These are phyloP conservation scores for Pterois miles DNA, from an alignment of 2,797 vertebrate species.

Conservation along the genomic window DNA sequence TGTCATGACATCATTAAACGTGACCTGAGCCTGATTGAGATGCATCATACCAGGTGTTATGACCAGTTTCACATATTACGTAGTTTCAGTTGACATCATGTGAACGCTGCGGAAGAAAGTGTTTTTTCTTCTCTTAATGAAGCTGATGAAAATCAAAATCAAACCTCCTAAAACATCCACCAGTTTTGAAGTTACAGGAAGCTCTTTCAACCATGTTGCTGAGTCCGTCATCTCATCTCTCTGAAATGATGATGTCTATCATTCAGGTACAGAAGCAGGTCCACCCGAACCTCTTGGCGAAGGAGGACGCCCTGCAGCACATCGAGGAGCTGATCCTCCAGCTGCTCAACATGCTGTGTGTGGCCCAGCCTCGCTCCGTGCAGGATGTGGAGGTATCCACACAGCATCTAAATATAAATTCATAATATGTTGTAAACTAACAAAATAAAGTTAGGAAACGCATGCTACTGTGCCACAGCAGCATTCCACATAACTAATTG, in stretches of 20 bases:
- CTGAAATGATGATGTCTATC: too few species aligned
- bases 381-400: constrained; percentile 93
- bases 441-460: neutral
- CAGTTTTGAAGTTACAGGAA: neutral
- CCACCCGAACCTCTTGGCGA: constrained; percentile 94
- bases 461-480: neutral
- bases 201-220: neutral
- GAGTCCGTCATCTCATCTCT: neutral
- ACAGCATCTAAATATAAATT: neutral
- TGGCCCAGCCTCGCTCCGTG: constrained; percentile 94
- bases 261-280: constrained; percentile 96
- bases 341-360: constrained; percentile 96
- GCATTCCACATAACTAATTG: neutral
- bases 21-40: neutral
- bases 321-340: constrained; percentile 98
- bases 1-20: constrained; percentile 23
- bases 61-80: neutral
- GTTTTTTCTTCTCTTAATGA: neutral
- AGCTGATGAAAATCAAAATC: neutral
- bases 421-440: neutral
- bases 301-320: constrained; percentile 96
- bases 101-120: neutral
- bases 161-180: rapidly evolving
- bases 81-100: constrained; percentile 1
- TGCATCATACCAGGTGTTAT: constrained; percentile 45